Conservation (phyloP, 2,888 invertebrate species). For the Taphrorychus bicolor region DNA sequence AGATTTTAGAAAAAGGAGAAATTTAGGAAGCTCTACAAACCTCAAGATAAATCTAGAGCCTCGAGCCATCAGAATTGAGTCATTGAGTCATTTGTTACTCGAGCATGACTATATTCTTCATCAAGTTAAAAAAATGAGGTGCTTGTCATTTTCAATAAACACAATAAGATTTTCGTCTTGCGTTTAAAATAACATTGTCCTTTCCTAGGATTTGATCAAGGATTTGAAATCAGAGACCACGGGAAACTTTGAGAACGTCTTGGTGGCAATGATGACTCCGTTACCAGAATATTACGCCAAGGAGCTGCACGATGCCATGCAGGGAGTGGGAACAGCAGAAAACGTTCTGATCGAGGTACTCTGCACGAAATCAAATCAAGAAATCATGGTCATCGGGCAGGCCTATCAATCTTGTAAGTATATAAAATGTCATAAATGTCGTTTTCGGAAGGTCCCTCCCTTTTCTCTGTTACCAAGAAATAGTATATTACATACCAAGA, state of each 20-base stretch:
- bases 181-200: background rate
- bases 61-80: too few species aligned
- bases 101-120: too few species aligned
- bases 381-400: constrained; percentile 79
- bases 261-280: constrained; percentile 86
- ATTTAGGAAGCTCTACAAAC: too few species aligned
- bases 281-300: constrained; percentile 84
- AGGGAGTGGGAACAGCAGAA: constrained; percentile 84
- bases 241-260: constrained; percentile 85
- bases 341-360: constrained; percentile 88
- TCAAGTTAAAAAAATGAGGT: too few species aligned
- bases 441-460: too few species aligned
- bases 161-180: background rate
- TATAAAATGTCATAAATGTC: too few species aligned
- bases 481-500: too few species aligned
- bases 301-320: constrained; percentile 83
- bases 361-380: constrained; percentile 85
- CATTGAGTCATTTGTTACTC: too few species aligned
- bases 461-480: too few species aligned
- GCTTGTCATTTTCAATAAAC: too few species aligned
- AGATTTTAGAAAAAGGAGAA: too few species aligned
- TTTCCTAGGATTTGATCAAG: constrained; percentile 70
- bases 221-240: constrained; percentile 88
- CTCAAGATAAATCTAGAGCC: too few species aligned
- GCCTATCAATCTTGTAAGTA: constrained; percentile 79